Conservation (phyloP, 2,888 invertebrate species). For the Steinernema carpocapsae region DNA sequence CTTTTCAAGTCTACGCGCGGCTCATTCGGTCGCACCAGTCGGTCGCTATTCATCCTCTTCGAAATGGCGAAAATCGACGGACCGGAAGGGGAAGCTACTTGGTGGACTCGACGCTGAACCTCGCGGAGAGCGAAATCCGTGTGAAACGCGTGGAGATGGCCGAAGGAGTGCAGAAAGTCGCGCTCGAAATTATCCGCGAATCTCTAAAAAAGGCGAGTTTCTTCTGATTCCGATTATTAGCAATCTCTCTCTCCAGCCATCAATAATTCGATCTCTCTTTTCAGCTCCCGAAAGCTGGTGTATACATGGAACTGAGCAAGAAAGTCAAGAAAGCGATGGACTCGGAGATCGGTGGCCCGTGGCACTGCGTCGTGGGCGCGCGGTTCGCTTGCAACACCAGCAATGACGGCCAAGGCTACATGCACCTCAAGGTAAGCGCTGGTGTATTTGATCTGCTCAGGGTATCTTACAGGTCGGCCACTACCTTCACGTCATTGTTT, state of each 20-base stretch:
- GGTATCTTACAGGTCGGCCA: not conserved
- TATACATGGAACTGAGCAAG: constrained; percentile 1
- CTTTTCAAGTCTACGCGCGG: no score
- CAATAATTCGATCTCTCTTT: not conserved
- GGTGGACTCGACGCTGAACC: constrained; percentile 13
- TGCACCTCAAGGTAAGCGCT: constrained; percentile 5
- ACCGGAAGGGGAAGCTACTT: not conserved
- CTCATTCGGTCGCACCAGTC: no score
- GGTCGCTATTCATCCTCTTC: not conserved
- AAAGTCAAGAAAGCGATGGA: constrained; percentile 2
- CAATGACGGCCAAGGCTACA: constrained; percentile 13
- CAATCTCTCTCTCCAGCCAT: not conserved
- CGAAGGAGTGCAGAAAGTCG: not conserved
- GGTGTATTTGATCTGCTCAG: not conserved
- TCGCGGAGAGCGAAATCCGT: not conserved
- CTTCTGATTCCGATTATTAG: no score
- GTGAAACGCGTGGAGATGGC: constrained; percentile 1
- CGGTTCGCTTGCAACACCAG: constrained; percentile 26
- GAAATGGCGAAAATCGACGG: not conserved
- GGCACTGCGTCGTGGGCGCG: constrained; percentile 17
- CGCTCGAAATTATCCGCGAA: not conserved
- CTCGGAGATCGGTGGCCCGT: not conserved
- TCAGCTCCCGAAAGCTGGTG: not conserved
- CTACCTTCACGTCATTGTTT: constrained; percentile 19
- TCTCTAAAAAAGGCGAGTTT: constrained; percentile 1